phyloP scores from a whole-genome alignment of 2,888 invertebrate genomes.

The Rambutsinella grinnellia region DNA sequence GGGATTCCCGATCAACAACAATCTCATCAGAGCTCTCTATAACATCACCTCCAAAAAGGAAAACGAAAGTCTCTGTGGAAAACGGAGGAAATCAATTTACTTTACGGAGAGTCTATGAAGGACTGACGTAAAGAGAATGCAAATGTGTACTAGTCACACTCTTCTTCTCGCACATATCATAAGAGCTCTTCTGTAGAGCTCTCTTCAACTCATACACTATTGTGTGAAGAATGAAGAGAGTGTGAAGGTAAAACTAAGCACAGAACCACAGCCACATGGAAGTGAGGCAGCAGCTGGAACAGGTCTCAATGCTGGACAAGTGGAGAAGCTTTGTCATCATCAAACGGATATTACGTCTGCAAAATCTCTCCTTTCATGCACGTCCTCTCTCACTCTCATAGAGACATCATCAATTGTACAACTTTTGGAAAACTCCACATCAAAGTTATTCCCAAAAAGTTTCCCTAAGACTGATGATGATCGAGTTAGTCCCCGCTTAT shows the following conservation, averaged over 20 bases:
- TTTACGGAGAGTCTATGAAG: slow-evolving; percentile 28
- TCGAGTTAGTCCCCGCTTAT: too few species aligned
- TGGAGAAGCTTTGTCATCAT: not conserved
- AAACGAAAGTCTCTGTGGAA: too few species aligned
- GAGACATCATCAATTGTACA: too few species aligned
- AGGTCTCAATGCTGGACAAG: not conserved
- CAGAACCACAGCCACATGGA: not conserved
- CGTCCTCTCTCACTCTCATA: not conserved
- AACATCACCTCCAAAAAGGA: slow-evolving; percentile 19
- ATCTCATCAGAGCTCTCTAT: not conserved
- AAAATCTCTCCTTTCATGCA: not conserved
- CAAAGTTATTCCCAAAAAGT: too few species aligned
- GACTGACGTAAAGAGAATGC: slow-evolving; percentile 47
- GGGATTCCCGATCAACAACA: slow-evolving; percentile 20
- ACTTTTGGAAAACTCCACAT: too few species aligned
- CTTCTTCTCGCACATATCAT: not conserved
- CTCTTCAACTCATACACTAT: not conserved
- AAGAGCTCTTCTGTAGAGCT: not conserved
- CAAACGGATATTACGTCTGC: not conserved
- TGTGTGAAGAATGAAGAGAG: not conserved
- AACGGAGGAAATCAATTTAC: slow-evolving; percentile 49
- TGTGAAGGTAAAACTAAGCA: not conserved
- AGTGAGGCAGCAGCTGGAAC: not conserved
- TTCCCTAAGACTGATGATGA: too few species aligned
- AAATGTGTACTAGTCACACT: slow-evolving; percentile 23